A percentile compares a stretch with the other conserved stretches of the same genome.
Evolutionary conservation across 2,888 invertebrate species (phyloP).

Genomic region (Dryadula phaetusa): DNA sequence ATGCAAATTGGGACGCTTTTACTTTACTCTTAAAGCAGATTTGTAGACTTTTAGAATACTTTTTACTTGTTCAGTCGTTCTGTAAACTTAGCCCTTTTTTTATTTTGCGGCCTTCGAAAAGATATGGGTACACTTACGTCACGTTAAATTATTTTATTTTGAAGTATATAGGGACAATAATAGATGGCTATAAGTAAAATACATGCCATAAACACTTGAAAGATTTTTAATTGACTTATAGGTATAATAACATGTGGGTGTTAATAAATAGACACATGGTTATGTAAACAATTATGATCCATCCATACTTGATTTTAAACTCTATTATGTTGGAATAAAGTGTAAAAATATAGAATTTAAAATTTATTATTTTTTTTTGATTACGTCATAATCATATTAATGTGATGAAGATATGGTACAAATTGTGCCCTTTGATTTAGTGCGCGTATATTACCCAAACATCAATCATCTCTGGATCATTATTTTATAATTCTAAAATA

Average conservation of each 20-base stretch:
- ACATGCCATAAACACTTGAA: background rate
- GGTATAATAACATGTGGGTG: slow-evolving; percentile 14
- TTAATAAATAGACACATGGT: slow-evolving; percentile 16
- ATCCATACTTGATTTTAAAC: background rate
- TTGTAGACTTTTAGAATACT: slow-evolving; percentile 19
- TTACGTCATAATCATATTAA: slow-evolving; percentile 5
- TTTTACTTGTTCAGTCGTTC: background rate
- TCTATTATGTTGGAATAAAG: slow-evolving; percentile 6
- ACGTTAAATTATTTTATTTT: background rate
- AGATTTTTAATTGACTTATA: slow-evolving; percentile 21
- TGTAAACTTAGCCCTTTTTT: background rate
- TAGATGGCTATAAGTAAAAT: background rate
- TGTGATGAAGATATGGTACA: too few species aligned
- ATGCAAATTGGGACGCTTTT: slow-evolving; percentile 41
- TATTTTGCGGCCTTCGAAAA: background rate
- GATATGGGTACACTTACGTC: background rate
- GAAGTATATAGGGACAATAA: background rate
- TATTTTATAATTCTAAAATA: too few species aligned
- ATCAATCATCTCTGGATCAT: too few species aligned
- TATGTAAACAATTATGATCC: slow-evolving; percentile 13
- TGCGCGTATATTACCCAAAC: too few species aligned
- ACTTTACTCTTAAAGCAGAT: slow-evolving; percentile 32
- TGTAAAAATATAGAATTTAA: background rate
- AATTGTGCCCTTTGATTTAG: too few species aligned
- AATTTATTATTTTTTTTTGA: slow-evolving; percentile 1